Conservation (phyloP, 2,888 invertebrate genomes). For the Noctua pronuba region DNA sequence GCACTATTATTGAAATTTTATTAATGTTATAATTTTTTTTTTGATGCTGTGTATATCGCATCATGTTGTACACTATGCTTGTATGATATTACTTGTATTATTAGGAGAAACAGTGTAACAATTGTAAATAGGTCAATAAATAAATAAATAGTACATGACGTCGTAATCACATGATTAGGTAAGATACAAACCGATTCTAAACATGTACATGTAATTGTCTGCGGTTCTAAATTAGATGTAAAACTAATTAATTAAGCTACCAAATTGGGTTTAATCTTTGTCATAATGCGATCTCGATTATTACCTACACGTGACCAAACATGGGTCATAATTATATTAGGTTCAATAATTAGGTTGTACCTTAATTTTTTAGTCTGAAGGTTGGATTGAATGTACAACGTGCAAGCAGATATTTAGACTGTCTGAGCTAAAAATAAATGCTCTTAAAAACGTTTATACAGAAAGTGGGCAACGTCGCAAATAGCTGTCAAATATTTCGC, state of each 20-base stretch:
- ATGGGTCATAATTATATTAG: slow-evolving; percentile 6
- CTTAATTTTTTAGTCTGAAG: not conserved
- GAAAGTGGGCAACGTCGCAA: too few species aligned
- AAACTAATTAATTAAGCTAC: not conserved
- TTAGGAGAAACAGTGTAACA: too few species aligned
- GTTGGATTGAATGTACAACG: slow-evolving; percentile 3
- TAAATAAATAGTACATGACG: not conserved
- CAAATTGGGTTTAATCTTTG: slow-evolving; percentile 10
- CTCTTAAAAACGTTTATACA: too few species aligned
- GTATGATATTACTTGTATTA: too few species aligned
- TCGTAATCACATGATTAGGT: not conserved
- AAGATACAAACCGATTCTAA: not conserved
- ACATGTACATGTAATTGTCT: not conserved
- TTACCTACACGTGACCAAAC: not conserved
- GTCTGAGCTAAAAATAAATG: slow-evolving; percentile 14
- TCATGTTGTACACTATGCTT: too few species aligned
- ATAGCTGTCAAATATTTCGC: too few species aligned
- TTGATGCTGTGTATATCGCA: too few species aligned
- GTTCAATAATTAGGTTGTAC: not conserved
- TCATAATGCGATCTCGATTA: not conserved
- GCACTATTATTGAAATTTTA: too few species aligned
- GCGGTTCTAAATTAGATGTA: not conserved
- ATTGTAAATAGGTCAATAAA: too few species aligned
- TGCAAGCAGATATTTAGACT: not conserved
- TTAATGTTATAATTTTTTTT: too few species aligned